Conservation (phyloP, 92 coral and sea anemone species). For the Phenganax stokvisi region DNA sequence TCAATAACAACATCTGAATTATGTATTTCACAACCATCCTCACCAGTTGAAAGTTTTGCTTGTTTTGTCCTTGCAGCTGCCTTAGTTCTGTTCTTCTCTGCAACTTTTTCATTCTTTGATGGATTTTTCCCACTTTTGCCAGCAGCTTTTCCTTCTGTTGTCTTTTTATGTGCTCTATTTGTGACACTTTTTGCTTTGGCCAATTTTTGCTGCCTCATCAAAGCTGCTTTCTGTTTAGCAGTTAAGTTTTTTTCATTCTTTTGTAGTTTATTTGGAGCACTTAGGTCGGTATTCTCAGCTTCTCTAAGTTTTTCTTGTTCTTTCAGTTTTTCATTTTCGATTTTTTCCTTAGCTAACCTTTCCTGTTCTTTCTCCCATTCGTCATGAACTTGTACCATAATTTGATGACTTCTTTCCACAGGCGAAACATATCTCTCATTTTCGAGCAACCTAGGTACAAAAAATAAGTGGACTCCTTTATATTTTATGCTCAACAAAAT, state of each 20-base stretch:
- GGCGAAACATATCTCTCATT: conserved; percentile 32
- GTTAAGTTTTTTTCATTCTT: conserved; percentile 18
- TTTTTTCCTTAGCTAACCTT: conserved; percentile 1
- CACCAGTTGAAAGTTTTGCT: conserved; percentile 10
- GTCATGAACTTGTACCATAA: conserved; percentile 21
- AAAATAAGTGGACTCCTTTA: too few relatives aligned
- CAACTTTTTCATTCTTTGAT: background rate
- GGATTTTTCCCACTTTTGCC: conserved; percentile 25
- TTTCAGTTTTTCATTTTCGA: background rate
- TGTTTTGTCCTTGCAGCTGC: conserved; percentile 19
- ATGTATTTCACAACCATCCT: background rate
- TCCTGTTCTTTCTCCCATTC: conserved; percentile 35
- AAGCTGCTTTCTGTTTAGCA: conserved; percentile 30
- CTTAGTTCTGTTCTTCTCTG: conserved; percentile 6
- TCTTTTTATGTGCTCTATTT: conserved; percentile 33
- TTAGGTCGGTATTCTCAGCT: conserved; percentile 21
- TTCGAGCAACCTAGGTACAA: background rate
- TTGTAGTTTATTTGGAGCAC: conserved; percentile 23
- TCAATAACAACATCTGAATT: background rate
- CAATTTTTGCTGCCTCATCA: conserved; percentile 18
- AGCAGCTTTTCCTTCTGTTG: conserved; percentile 14
- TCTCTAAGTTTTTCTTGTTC: conserved; percentile 21
- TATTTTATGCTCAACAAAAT: background rate
- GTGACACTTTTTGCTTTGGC: conserved; percentile 29
- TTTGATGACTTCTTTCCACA: conserved; percentile 36